Base-by-base conservation (phyloP, 2,113 vertebrate species). In the Astur gentilis region DNA sequence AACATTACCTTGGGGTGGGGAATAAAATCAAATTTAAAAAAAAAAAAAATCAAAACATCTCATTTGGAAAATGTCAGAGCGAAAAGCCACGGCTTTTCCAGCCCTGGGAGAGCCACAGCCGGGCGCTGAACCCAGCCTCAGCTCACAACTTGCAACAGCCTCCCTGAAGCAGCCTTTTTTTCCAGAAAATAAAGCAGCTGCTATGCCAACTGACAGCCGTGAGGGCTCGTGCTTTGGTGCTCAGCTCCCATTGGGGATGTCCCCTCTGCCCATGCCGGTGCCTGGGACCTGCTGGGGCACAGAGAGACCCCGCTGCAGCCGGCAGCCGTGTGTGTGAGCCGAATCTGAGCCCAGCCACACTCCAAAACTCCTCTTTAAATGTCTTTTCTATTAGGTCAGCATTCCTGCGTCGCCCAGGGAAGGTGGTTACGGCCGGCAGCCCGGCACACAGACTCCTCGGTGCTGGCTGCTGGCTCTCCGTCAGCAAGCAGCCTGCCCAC, bases 321-420 rank as follows among this genome's bases (percentile, higher is more conserved):
- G 1, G 60, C 65, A 81, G 76, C 77, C 5, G 0, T 16, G 87
- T 1, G 9, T 11, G 25, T 42, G 61, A 89, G 77, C 65, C 4
- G 10, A 85, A 55, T 20, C 27, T 0, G 16, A 93, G 84, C 77
- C 2, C 26, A 89, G 82, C 64, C 1, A 17, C 84, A 69, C 84
- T 94, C 93, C 82, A 95, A 87, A 97, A 89, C 83, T 91, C 40
- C 67, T 84, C 50, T 96, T 96, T 92, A 96, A 91, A 97, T 97
- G 93, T 94, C 91, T 95, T 77, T 95, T 96, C 93, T 95, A 96
- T 96, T 96, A 97, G 95, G 93, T 97, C 95, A 97, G 93, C 95
- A 95, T 96, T 97, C 95, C 93, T 95, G 76, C 10, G 16, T 90
- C 29, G 55, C 86, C 72, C 76, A 6, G 94, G 94, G 95, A 97